phyloP scores from a whole-genome alignment of 2,797 vertebrate genomes.

The Pantherophis alleghaniensis region DNA sequence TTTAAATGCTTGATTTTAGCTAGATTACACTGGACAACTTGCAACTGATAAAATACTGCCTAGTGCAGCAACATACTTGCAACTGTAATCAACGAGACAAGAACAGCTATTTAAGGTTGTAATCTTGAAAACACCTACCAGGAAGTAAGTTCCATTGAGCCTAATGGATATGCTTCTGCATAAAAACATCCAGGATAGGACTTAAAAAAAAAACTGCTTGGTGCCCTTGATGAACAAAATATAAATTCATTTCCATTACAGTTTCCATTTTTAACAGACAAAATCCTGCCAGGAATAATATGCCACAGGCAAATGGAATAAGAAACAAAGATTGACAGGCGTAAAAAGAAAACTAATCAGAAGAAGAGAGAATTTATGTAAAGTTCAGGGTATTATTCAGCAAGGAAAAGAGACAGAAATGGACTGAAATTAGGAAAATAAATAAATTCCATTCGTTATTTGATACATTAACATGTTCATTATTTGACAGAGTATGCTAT shows the following conservation, averaged over 20 bases:
- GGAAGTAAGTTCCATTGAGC: neutral
- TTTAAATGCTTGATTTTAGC: neutral
- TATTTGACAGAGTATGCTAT: neutral
- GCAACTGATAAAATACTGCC: neutral
- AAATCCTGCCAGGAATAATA: slow-evolving; percentile 12
- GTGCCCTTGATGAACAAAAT: neutral
- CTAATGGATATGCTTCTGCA: neutral
- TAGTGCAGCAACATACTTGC: neutral
- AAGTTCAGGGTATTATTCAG: neutral
- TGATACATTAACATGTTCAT: neutral
- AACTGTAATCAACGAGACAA: neutral
- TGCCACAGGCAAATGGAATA: neutral
- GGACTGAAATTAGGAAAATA: neutral
- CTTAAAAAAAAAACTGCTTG: neutral
- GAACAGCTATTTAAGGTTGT: neutral
- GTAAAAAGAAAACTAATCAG: neutral
- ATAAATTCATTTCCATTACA: slow-evolving; percentile 34
- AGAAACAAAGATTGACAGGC: neutral
- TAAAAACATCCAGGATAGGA: neutral
- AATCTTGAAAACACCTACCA: neutral
- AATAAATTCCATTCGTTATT: neutral
- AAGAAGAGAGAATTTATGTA: neutral
- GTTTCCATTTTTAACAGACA: slow-evolving; percentile 48
- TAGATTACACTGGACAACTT: neutral
- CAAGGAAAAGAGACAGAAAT: neutral